Evolutionary conservation across 1,140 invertebrate genomes (phyloP).

Genomic region (Cyclina sinensis): DNA sequence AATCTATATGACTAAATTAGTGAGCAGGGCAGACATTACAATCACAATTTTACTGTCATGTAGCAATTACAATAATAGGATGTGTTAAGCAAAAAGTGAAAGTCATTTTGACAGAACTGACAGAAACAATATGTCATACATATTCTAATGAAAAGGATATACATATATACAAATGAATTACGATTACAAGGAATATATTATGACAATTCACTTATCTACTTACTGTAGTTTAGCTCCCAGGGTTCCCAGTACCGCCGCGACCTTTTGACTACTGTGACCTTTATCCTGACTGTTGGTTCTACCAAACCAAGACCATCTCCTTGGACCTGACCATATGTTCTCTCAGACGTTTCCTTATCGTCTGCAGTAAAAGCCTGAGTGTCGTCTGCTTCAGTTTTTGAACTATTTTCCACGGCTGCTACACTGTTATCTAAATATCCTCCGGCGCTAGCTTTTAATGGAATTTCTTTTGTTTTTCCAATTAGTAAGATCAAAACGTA

Average conservation of each 20-base stretch:
- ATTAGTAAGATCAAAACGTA: neutral
- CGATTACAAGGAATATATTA: neutral
- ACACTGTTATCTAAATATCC: neutral
- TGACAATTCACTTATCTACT: neutral
- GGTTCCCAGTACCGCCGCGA: constrained; percentile 60
- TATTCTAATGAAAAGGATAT: neutral
- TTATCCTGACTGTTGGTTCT: constrained; percentile 43
- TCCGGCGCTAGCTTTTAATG: neutral
- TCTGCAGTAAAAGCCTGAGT: neutral
- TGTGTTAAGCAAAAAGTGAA: no score
- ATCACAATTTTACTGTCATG: no score
- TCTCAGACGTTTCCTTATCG: neutral
- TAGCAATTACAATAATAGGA: no score
- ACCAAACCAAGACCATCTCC: neutral
- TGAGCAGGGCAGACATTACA: no score
- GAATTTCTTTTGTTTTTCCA: neutral
- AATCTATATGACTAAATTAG: no score
- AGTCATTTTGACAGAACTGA: neutral
- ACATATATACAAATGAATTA: neutral
- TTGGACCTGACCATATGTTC: neutral
- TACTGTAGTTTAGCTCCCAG: constrained; percentile 63
- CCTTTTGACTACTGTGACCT: constrained; percentile 44
- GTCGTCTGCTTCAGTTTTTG: neutral
- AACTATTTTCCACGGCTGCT: neutral
- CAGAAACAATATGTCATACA: neutral